Evolutionary conservation across 2,113 vertebrate genomes (phyloP).

Genomic region (Eonycteris spelaea): DNA sequence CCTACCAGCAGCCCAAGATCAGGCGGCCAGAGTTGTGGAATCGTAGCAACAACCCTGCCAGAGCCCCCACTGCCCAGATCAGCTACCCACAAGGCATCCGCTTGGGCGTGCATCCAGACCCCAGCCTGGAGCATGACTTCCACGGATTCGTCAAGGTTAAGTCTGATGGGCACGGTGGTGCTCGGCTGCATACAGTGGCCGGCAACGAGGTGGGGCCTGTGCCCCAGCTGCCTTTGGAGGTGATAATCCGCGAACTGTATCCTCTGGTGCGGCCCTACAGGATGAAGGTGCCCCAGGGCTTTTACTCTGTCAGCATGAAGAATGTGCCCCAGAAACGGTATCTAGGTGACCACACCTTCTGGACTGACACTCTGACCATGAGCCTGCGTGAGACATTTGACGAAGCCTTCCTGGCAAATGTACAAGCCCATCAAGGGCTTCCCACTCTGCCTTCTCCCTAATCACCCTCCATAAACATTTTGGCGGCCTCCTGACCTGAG

Average conservation of each 20-base stretch:
- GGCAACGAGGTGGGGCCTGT: neutral
- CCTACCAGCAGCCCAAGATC: fast-evolving
- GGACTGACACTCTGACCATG: conserved; percentile 55
- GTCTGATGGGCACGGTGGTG: fast-evolving
- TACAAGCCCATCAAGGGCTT: neutral
- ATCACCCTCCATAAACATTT: neutral
- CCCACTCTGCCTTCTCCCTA: neutral
- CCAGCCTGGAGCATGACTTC: conserved; percentile 30
- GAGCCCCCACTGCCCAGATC: neutral
- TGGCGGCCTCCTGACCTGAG: neutral
- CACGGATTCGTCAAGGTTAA: conserved; percentile 24
- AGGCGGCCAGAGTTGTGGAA: conserved; percentile 55
- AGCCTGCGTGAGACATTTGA: conserved; percentile 73
- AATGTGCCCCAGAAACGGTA: conserved; percentile 44
- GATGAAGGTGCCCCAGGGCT: conserved; percentile 62
- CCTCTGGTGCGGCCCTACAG: neutral
- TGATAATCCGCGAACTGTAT: conserved; percentile 32
- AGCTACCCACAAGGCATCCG: neutral
- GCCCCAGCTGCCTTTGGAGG: conserved; percentile 67
- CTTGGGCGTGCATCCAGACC: conserved; percentile 49
- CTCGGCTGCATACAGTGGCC: neutral
- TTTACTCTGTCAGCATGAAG: conserved; percentile 9
- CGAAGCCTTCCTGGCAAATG: conserved; percentile 15
- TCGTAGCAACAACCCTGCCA: conserved; percentile 44
- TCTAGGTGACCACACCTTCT: neutral